Base-by-base conservation (phyloP, 2,888 invertebrate genomes). In the Allolobophora icterica region DNA sequence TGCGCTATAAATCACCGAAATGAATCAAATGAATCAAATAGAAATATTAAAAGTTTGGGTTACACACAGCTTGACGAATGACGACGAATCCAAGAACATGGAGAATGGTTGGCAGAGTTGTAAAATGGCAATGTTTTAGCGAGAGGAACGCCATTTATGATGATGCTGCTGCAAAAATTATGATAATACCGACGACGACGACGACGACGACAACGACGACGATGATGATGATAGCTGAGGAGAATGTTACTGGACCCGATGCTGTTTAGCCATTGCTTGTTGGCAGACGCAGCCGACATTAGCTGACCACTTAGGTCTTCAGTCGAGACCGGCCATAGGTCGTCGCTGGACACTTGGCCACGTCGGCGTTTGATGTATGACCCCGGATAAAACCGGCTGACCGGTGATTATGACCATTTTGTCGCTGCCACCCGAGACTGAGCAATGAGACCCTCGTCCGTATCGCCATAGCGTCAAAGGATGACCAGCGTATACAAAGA, bases 121-220 rank as follows among this genome's bases (percentile, higher is more conserved):
- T 17, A 24, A 52, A 52, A 19, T 52, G 1, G 21, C 19, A 19
- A 52, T 1, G 21, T 52, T 21, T 1, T 38, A 40, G 84, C n/a
- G 35, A 90, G 3, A 34, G 38, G 71, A 52, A 91, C 38, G 91
- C 6, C 42, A 84, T 4, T 89, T 71, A 91, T 89, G 84, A 84
- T 30, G 84, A 84, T 30, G n/a, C 6, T 30, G 84, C 6, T 30
- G 84, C 33, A 30, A 84, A 13, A 30, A 84, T 30, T 34, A 84
- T 84, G 84, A 84, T 30, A 30, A 84, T 84, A 30, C 4, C 33
- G 24, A 84, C 17, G 84, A 84, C 17, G 84, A 84, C 33, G 33
- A 84, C 33, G 33, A 84, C 84, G 33, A 84, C 33, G 33, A 84
- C 15, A 17, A 84, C 33, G 33, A 33, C 15, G 33, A 84, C 3